A percentile compares a stretch with the other conserved stretches of the same genome.
Evolutionary conservation across 2,797 vertebrate genomes (phyloP).

Genomic region (Leuciscus waleckii): DNA sequence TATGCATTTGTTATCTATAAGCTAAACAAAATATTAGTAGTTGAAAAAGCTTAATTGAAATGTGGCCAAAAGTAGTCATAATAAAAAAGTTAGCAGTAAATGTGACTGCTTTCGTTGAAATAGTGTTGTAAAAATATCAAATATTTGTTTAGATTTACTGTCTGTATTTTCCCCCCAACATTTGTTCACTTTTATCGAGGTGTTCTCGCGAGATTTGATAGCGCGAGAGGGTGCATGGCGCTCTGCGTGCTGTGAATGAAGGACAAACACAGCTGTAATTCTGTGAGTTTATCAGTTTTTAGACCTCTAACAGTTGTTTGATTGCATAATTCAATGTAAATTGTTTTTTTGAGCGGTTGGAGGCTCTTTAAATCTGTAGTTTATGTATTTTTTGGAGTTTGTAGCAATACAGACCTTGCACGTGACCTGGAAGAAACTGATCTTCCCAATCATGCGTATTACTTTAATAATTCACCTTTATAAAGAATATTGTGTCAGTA

Average conservation of each 20-base stretch:
- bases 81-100: neutral
- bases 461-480: neutral
- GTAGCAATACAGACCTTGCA: neutral
- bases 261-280: neutral
- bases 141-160: neutral
- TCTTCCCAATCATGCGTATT: neutral
- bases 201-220: conserved; percentile 33
- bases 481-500: neutral
- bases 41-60: neutral
- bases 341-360: neutral
- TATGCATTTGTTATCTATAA: no score
- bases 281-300: conserved; percentile 8
- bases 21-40: no score
- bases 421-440: neutral
- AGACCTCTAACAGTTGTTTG: neutral
- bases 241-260: neutral
- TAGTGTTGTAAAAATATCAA: neutral
- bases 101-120: no score
- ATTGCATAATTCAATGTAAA: neutral
- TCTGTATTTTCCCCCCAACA: neutral
- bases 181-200: neutral
- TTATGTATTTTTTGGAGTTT: no score
- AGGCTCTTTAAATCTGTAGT: neutral
- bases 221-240: neutral
- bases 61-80: neutral